Percentiles rank a stretch among this genome's conserved stretches.
Evolutionary conservation across 35 echinoderm and acorn worm species (phyloP).

Genomic region (Acanthaster planci): DNA sequence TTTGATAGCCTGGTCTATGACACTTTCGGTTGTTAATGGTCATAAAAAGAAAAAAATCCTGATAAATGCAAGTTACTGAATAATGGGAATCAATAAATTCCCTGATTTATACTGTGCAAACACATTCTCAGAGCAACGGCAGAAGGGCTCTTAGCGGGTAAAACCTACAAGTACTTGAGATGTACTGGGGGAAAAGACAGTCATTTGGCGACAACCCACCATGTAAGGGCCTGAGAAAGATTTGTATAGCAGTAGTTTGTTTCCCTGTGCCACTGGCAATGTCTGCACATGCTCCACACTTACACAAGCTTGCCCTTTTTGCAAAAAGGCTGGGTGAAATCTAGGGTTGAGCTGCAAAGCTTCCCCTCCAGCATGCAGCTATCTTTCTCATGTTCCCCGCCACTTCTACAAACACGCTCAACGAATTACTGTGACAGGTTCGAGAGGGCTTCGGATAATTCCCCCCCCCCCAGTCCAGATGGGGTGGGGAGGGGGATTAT

Average conservation of each 20-base stretch:
- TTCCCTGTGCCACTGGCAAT: background rate
- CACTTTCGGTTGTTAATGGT: too few relatives aligned
- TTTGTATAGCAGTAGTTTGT: background rate
- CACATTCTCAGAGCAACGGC: background rate
- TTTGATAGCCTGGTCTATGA: too few relatives aligned
- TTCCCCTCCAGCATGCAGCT: conserved; percentile 3
- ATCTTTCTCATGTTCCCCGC: background rate
- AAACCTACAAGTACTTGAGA: conserved; percentile 12
- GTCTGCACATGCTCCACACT: background rate
- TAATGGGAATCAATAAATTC: conserved; percentile 1
- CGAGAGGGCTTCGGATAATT: background rate
- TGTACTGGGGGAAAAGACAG: background rate
- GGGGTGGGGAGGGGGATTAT: background rate
- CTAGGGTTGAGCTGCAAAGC: background rate
- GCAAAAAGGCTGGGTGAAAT: too few relatives aligned
- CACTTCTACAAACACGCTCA: background rate
- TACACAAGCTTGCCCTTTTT: background rate
- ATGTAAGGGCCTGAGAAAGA: background rate
- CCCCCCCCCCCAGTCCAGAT: background rate
- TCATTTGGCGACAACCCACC: background rate
- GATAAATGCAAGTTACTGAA: conserved; percentile 3
- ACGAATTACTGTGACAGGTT: background rate
- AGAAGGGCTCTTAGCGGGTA: background rate
- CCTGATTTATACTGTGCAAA: background rate
- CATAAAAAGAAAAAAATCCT: too few relatives aligned